A percentile compares a stretch with the other conserved stretches of the same genome.
phyloP scores from a whole-genome alignment of 2,113 vertebrate species.

The Zootoca vivipara region DNA sequence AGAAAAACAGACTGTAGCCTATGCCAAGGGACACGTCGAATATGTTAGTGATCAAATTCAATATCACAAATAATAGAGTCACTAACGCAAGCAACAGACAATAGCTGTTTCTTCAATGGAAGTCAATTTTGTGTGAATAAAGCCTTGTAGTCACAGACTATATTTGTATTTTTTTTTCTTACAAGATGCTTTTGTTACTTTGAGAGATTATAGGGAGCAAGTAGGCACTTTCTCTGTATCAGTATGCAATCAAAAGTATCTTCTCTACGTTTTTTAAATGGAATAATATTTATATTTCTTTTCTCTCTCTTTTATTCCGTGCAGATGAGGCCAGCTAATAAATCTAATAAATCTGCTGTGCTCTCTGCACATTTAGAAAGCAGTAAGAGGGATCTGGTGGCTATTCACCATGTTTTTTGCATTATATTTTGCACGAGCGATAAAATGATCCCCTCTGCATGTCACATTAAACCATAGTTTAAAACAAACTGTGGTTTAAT shows the following conservation, averaged over 20 bases:
- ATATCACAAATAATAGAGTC: not conserved
- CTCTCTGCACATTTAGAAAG: not conserved
- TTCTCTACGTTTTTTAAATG: not conserved
- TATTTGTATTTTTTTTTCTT: not conserved
- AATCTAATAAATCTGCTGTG: too few species aligned
- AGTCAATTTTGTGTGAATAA: conserved; percentile 1
- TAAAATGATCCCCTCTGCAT: not conserved
- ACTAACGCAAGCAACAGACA: not conserved
- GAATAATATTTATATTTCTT: not conserved
- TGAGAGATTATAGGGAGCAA: not conserved
- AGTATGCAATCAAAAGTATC: not conserved
- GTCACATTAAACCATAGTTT: not conserved
- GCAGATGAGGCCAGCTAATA: not conserved
- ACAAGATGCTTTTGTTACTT: not conserved
- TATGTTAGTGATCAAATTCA: not conserved
- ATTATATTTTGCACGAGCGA: not conserved
- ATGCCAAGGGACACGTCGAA: not conserved
- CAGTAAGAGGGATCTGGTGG: not conserved
- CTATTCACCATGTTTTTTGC: not conserved
- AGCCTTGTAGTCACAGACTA: not conserved
- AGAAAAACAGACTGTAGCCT: not conserved
- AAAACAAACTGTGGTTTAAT: too few species aligned
- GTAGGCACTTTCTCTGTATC: not conserved
- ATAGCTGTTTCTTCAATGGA: not conserved
- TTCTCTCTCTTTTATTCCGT: not conserved